phyloP scores from a whole-genome alignment of 2,797 vertebrate species.

The Zalophus californianus region DNA sequence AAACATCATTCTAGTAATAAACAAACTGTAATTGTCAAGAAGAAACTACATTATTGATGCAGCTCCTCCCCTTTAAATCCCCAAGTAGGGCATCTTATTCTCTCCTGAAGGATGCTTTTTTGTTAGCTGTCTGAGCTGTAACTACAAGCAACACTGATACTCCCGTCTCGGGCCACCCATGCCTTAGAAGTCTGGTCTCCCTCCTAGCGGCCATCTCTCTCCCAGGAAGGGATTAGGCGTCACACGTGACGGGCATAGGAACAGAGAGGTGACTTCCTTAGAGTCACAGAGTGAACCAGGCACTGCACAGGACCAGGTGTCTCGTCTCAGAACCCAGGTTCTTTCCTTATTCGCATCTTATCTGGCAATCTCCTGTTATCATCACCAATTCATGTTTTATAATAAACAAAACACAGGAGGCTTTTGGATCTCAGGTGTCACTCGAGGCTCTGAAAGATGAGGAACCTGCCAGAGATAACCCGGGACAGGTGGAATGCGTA shows the following conservation, averaged over 20 bases:
- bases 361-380: background rate
- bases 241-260: rapidly evolving
- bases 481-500: background rate
- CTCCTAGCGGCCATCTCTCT: background rate
- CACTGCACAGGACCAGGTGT: rapidly evolving
- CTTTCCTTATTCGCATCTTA: background rate
- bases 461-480: background rate
- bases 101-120: background rate
- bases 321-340: background rate
- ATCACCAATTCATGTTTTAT: background rate
- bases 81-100: background rate
- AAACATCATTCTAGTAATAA: slow-evolving; percentile 59
- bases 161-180: background rate
- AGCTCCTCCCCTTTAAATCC: background rate
- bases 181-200: background rate
- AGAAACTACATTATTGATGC: slow-evolving; percentile 25
- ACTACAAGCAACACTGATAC: background rate
- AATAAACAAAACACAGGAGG: background rate
- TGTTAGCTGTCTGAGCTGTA: background rate
- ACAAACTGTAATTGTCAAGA: slow-evolving; percentile 44
- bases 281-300: background rate
- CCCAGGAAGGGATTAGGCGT: background rate
- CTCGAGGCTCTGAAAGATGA: background rate
- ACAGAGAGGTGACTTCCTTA: background rate
- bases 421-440: background rate